Conservation (phyloP, 2,797 vertebrate genomes). For the Sebastes cheni region DNA sequence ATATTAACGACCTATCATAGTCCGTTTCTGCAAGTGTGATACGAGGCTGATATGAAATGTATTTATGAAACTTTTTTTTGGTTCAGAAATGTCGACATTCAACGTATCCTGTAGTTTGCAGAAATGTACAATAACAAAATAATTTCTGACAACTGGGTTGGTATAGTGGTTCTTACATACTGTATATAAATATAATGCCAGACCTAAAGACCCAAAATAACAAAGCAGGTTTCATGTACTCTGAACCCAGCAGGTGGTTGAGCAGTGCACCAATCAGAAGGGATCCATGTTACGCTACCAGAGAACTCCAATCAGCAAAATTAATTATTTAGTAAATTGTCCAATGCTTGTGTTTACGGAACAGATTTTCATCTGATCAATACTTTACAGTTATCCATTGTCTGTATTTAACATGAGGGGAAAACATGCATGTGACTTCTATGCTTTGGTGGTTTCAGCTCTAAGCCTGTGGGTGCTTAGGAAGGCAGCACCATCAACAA, state of each 20-base stretch:
- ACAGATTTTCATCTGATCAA: conserved; percentile 57
- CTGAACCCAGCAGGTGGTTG: neutral
- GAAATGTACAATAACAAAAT: too few relatives aligned
- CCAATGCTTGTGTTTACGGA: conserved; percentile 52
- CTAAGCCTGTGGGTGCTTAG: conserved; percentile 19
- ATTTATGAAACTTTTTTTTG: too few relatives aligned
- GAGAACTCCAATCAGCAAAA: conserved; percentile 40
- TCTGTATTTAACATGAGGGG: conserved; percentile 45
- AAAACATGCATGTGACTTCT: neutral
- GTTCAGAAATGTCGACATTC: too few relatives aligned
- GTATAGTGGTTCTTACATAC: too few relatives aligned
- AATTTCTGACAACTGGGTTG: too few relatives aligned
- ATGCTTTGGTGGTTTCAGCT: neutral
- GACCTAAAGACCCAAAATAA: neutral
- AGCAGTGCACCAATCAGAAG: neutral
- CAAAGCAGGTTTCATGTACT: neutral
- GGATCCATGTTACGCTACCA: neutral
- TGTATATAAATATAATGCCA: too few relatives aligned
- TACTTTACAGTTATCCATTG: conserved; percentile 41
- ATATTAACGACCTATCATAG: too few relatives aligned
- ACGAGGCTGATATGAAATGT: too few relatives aligned
- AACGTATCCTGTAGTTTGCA: too few relatives aligned
- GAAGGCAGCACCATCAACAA: conserved; percentile 44
- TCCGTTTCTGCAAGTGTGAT: too few relatives aligned
- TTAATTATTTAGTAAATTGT: conserved; percentile 58